Conservation (phyloP, 2,113 vertebrate species). For the Arvicanthis niloticus region DNA sequence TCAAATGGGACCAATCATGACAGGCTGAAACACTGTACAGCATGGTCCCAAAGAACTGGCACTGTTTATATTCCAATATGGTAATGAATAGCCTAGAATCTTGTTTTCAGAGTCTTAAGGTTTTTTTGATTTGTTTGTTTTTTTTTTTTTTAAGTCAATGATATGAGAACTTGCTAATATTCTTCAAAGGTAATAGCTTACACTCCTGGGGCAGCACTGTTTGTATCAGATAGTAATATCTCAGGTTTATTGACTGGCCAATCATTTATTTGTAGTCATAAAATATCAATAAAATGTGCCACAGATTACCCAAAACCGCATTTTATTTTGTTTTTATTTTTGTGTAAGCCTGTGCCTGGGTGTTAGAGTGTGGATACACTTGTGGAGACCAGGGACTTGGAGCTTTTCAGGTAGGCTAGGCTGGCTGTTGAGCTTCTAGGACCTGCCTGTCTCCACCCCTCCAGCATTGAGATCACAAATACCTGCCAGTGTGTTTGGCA, state of each 20-base stretch:
- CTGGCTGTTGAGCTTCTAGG: not conserved
- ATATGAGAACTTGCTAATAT: not conserved
- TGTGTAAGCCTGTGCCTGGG: not conserved
- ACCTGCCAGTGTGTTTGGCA: not conserved
- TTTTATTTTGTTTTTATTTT: not conserved
- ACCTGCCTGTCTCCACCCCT: not conserved
- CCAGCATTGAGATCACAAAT: not conserved
- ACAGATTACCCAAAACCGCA: not conserved
- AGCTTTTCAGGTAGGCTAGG: not conserved
- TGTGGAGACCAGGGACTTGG: not conserved
- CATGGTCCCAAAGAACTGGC: not conserved
- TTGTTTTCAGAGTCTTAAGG: not conserved
- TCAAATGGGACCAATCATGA: not conserved
- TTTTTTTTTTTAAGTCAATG: not conserved
- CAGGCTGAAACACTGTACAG: not conserved
- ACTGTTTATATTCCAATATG: not conserved
- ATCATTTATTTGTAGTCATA: slow-evolving; percentile 17
- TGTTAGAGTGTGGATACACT: not conserved
- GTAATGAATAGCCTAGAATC: not conserved
- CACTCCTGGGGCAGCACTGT: not conserved
- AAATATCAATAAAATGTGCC: not conserved
- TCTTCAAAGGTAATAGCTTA: not conserved
- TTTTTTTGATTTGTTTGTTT: not conserved
- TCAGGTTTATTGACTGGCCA: not conserved
- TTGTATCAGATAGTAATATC: not conserved